Evolutionary conservation across 2,888 invertebrate genomes (phyloP).

Genomic region (Oligia fasciuncula): DNA sequence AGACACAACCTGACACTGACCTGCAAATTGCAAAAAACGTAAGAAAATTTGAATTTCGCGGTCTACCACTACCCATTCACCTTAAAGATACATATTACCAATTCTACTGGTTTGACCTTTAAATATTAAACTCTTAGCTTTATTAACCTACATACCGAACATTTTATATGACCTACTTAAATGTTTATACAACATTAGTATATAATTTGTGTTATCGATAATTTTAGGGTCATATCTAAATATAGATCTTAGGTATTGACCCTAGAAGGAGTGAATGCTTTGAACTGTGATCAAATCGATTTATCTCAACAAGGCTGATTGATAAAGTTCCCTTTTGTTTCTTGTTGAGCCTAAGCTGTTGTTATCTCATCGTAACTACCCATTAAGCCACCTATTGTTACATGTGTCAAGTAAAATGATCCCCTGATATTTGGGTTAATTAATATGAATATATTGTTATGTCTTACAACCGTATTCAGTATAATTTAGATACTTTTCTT

Average conservation of each 20-base stretch:
- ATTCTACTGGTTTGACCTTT: background rate
- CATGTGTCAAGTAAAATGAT: conserved; percentile 9
- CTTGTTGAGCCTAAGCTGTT: conserved; percentile 30
- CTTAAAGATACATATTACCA: background rate
- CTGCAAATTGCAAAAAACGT: too few species aligned
- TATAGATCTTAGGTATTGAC: background rate
- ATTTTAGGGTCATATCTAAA: conserved; percentile 1
- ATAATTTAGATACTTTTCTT: background rate
- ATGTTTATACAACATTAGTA: background rate
- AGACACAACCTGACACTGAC: too few species aligned
- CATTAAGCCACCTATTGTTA: conserved; percentile 22
- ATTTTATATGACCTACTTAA: background rate
- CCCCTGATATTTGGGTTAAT: background rate
- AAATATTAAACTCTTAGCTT: background rate
- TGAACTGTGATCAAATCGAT: conserved; percentile 46
- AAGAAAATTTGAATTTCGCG: too few species aligned
- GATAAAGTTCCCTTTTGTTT: conserved; percentile 52
- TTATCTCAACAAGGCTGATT: conserved; percentile 54
- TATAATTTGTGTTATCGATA: background rate
- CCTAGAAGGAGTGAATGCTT: conserved; percentile 22
- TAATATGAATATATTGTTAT: background rate
- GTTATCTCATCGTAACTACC: conserved; percentile 26
- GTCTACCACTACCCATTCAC: too few species aligned
- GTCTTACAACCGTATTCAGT: background rate
- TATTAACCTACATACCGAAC: background rate